Base-by-base conservation (phyloP, 1,140 invertebrate species). In the Sycobia sp. region DNA sequence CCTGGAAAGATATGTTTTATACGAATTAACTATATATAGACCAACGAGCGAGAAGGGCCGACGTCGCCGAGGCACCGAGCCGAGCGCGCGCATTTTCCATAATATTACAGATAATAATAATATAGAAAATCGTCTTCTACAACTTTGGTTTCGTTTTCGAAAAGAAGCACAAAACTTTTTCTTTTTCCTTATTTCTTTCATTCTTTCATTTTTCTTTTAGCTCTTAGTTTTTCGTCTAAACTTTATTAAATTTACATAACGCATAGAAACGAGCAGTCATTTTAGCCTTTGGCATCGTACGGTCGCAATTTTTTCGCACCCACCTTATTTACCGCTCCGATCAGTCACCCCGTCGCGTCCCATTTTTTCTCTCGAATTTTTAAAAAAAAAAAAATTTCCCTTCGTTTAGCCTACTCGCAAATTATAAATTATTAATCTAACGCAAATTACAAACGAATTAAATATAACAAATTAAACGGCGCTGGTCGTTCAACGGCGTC, bases 1-100 rank as follows among this genome's bases (percentile, higher is more conserved):
- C 73, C 74, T 76, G 73, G 68, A 78, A 75, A 76, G 75, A 77
- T 78, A 77, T 78, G 75, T 76, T 67, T n/a, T 69, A 72, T 56
- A 32, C 29, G 62, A 69, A 68, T 67, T 64, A 73, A 70, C 63
- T 65, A 65, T 61, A 43, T 18, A 64, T 23, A 65, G n/a, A n/a
- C n/a, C n/a, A n/a, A n/a, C n/a, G 4, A 25, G 62, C 58, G 55
- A 65, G 53, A 65, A 50, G 10, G 32, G 16, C 23, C 46, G 41
- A 29, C 47, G 49, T 58, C 49, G 49, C 49, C 38, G 32, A 58
- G n/a, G 47, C 49, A 34, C 38, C 27, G 67, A 51, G 43, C n/a
- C 66, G 32, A 34, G 25, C 20, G 54, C 65, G n/a, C 59, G 22
- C n/a, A n/a, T n/a, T n/a, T n/a, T n/a, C n/a, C n/a, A n/a, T n/a